These are phyloP conservation scores for Trichoplusia ni DNA, from an alignment of 1,140 invertebrate species.

Conservation along the genomic window DNA sequence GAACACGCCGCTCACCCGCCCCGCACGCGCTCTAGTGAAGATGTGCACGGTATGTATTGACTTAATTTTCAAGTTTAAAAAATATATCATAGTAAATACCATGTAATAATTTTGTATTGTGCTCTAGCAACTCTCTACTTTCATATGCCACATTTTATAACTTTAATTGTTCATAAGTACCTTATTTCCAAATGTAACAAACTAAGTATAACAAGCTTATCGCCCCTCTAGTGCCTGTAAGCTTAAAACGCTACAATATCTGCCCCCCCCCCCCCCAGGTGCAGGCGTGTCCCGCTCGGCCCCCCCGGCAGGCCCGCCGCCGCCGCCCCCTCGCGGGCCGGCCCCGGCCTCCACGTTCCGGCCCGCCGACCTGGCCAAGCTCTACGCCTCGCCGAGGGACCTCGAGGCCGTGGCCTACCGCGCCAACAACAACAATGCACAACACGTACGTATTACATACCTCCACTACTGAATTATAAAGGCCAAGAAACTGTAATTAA, in stretches of 20 bases:
- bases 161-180: too few species aligned
- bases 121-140: too few species aligned
- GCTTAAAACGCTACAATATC: background rate
- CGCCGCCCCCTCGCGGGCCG: constrained; percentile 86
- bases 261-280: background rate
- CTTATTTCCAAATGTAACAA: too few species aligned
- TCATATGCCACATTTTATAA: too few species aligned
- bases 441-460: constrained; percentile 1
- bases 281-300: constrained; percentile 82
- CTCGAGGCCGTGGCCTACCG: constrained; percentile 91
- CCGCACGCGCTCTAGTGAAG: constrained; percentile 88
- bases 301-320: constrained; percentile 86
- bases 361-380: constrained; percentile 90
- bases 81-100: too few species aligned
- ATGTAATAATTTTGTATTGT: too few species aligned
- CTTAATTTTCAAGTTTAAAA: too few species aligned
- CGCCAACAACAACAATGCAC: constrained; percentile 22
- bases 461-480: background rate
- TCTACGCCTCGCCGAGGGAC: constrained; percentile 94
- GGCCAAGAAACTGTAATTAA: too few species aligned
- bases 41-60: constrained; percentile 83
- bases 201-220: too few species aligned
- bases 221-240: too few species aligned
- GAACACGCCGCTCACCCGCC: constrained; percentile 54
- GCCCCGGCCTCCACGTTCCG: constrained; percentile 91